phyloP scores from a whole-genome alignment of 1,140 invertebrate genomes.

The Sitophilus oryzae region DNA sequence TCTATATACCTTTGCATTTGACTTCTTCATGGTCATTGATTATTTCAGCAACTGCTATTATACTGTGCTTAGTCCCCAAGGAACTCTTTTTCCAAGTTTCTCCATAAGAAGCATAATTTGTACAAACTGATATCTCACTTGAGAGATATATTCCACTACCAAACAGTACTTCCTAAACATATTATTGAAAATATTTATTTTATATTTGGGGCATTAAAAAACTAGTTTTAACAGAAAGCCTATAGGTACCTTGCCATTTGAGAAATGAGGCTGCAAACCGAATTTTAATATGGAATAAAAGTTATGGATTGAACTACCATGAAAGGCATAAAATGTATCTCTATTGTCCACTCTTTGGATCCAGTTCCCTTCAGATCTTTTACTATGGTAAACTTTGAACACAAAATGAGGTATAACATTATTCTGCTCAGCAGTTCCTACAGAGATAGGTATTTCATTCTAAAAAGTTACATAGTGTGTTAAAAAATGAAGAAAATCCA shows the following conservation, averaged over 20 bases:
- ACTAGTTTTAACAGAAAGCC: background rate
- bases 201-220: background rate
- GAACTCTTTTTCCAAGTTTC: slow-evolving; percentile 67
- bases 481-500: background rate
- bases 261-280: slow-evolving; percentile 69
- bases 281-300: slow-evolving; percentile 76
- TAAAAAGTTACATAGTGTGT: slow-evolving; percentile 6
- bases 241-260: too few species aligned
- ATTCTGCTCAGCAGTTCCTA: slow-evolving; percentile 8
- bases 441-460: slow-evolving; percentile 10
- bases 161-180: slow-evolving; percentile 59
- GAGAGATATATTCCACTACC: slow-evolving; percentile 73
- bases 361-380: slow-evolving; percentile 53
- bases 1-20: slow-evolving; percentile 44
- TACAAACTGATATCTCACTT: slow-evolving; percentile 61
- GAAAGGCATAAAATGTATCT: slow-evolving; percentile 63
- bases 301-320: slow-evolving; percentile 73
- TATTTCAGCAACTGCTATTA: slow-evolving; percentile 73
- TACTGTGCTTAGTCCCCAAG: slow-evolving; percentile 65
- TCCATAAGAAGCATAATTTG: slow-evolving; percentile 63
- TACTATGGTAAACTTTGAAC: slow-evolving; percentile 55
- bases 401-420: slow-evolving; percentile 53
- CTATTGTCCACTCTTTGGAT: slow-evolving; percentile 49
- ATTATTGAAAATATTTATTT: slow-evolving; percentile 14
- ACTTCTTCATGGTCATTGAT: slow-evolving; percentile 62